phyloP scores from a whole-genome alignment of 2,888 invertebrate genomes.

The Acronicta psi region DNA sequence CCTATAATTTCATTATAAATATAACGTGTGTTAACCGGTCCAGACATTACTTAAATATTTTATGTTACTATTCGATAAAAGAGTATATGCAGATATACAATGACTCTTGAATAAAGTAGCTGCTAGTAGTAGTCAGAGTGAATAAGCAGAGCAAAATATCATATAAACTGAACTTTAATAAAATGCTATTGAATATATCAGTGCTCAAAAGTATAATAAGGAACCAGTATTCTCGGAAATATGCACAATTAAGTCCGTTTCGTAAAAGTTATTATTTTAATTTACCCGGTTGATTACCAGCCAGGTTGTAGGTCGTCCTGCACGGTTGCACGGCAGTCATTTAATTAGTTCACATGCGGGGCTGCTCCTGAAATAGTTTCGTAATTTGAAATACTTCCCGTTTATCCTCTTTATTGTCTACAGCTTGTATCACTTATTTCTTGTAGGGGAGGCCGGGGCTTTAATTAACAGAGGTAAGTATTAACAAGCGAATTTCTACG shows the following conservation, averaged over 20 bases:
- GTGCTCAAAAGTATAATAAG: not conserved
- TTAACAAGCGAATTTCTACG: no score
- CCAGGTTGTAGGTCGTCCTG: not conserved
- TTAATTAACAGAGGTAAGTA: no score
- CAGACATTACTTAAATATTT: constrained; percentile 14
- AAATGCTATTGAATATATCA: not conserved
- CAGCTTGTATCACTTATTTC: no score
- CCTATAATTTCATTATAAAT: constrained; percentile 12
- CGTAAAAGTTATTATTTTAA: constrained; percentile 10
- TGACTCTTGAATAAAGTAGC: no score
- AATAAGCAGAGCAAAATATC: no score
- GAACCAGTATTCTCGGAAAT: not conserved
- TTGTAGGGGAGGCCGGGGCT: no score
- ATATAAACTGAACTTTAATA: no score
- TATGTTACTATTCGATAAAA: constrained; percentile 15
- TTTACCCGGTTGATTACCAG: constrained; percentile 7
- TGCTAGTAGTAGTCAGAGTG: no score
- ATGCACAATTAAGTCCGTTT: not conserved
- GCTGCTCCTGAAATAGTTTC: constrained; percentile 13
- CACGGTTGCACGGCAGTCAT: constrained; percentile 11
- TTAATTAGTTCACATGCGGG: constrained; percentile 25
- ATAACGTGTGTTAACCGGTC: constrained; percentile 4
- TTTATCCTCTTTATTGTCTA: not conserved
- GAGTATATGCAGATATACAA: no score
- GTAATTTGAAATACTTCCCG: constrained; percentile 18